Evolutionary conservation across 2,888 invertebrate genomes (phyloP), one percentile per base, ranked within the genome.

Genomic region (Folsomia manolachei): DNA sequence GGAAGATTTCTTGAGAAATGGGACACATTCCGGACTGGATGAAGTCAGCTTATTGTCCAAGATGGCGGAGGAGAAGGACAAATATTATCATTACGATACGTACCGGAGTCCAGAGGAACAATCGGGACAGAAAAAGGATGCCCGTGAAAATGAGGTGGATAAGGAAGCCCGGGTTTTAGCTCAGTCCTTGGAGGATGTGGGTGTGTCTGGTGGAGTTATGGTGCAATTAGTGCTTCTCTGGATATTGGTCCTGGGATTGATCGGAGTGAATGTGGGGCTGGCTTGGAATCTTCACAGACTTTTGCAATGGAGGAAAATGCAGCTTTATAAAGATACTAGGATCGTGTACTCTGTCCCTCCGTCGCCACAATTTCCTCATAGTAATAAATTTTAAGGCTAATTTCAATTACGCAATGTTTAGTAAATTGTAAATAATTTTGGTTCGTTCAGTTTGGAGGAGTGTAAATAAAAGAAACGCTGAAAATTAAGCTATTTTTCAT

Each of bases 321-420:
- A 77, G 61, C 21, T 73, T n/a, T 77, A 77, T 63, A 75, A 77
- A 39, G 77, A 77, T 23, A 74, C 77, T 18, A 61, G 77, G 27
- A 74, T 77, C 11, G 61, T 77, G 1, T 77, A 77, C 66, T 74
- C 63, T 52, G 74, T 77, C 19, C 77, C 77, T 7, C 68, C 75
- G 11, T 72, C 77, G 2, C 71, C 77, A 51, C 69, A 77, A 64
- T 70, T 77, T 66, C 63, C 72, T 53, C 75, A 72, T 39, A 39
- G n/a, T n/a, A n/a, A n/a, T 75, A 77, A 71, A 53, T 74, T 76
- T 63, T 76, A 52, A 75, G n/a, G n/a, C n/a, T n/a, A n/a, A n/a
- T n/a, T n/a, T n/a, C n/a, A n/a, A n/a, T n/a, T n/a, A n/a, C n/a
- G n/a, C n/a, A n/a, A n/a, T n/a, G n/a, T n/a, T n/a, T n/a, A n/a